Percentiles rank a stretch among this genome's conserved stretches.
Evolutionary conservation across 92 coral and sea anemone species (phyloP).

Genomic region (Phenganax stokvisi): DNA sequence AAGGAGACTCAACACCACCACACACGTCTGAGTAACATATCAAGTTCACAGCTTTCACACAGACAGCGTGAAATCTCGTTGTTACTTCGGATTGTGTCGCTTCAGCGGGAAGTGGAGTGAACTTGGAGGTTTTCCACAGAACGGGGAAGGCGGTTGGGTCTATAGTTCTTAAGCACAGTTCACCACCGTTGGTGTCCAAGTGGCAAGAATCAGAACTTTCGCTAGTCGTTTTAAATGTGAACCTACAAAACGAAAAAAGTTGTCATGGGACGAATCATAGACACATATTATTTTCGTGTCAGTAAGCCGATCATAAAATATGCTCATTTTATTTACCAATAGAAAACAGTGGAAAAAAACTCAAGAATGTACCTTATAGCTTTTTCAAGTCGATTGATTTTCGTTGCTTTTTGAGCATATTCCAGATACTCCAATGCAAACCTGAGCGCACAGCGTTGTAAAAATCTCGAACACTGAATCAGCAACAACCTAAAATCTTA

Average conservation of each 20-base stretch:
- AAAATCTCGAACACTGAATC: conserved; percentile 28
- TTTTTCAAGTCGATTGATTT: conserved; percentile 13
- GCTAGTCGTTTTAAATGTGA: conserved; percentile 21
- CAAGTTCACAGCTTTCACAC: conserved; percentile 71
- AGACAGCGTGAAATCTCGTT: conserved; percentile 66
- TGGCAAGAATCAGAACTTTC: background rate
- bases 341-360: background rate
- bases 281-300: too few relatives aligned
- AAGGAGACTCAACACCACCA: background rate
- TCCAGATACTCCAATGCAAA: conserved; percentile 36
- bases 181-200: background rate
- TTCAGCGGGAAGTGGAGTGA: conserved; percentile 58
- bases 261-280: background rate
- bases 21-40: conserved; percentile 63
- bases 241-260: conserved; percentile 6
- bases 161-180: conserved; percentile 3
- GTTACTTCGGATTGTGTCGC: conserved; percentile 83
- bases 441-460: conserved; percentile 27
- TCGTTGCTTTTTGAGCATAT: conserved; percentile 8
- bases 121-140: conserved; percentile 15
- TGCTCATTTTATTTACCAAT: too few relatives aligned
- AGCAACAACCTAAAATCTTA: background rate
- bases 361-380: conserved; percentile 16
- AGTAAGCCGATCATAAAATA: background rate
- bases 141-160: conserved; percentile 28